Conservation (phyloP, 1,140 invertebrate genomes). For the Sitodiplosis mosellana region DNA sequence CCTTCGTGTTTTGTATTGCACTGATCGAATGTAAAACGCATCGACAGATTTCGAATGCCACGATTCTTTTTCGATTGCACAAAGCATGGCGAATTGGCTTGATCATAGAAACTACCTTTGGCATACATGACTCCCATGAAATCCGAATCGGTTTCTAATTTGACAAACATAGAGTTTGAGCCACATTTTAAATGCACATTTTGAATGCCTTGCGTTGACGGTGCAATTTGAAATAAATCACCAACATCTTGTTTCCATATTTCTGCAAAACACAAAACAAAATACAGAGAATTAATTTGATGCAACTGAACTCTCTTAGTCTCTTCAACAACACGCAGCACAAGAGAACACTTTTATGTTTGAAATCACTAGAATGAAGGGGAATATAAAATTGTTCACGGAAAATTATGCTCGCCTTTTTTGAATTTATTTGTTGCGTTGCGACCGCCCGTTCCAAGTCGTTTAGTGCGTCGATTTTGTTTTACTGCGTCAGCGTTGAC, state of each 20-base stretch:
- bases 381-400: too few species aligned
- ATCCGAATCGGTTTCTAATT: constrained; percentile 31
- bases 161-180: constrained; percentile 32
- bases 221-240: constrained; percentile 33
- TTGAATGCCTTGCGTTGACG: constrained; percentile 32
- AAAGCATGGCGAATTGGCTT: constrained; percentile 30
- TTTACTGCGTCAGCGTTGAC: too few species aligned
- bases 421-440: too few species aligned
- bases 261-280: too few species aligned
- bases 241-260: constrained; percentile 32
- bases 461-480: too few species aligned
- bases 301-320: too few species aligned
- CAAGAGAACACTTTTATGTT: too few species aligned
- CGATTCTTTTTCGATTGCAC: constrained; percentile 24
- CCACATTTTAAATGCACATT: constrained; percentile 31
- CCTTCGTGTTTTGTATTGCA: constrained; percentile 34
- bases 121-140: constrained; percentile 42
- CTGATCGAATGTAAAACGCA: constrained; percentile 33
- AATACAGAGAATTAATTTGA: too few species aligned
- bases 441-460: too few species aligned
- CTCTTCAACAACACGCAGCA: too few species aligned
- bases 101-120: constrained; percentile 36
- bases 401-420: too few species aligned
- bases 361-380: too few species aligned
- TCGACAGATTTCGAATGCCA: constrained; percentile 25